phyloP scores from a whole-genome alignment of 2,888 invertebrate genomes.

The Dyspetes luteomarginatus region DNA sequence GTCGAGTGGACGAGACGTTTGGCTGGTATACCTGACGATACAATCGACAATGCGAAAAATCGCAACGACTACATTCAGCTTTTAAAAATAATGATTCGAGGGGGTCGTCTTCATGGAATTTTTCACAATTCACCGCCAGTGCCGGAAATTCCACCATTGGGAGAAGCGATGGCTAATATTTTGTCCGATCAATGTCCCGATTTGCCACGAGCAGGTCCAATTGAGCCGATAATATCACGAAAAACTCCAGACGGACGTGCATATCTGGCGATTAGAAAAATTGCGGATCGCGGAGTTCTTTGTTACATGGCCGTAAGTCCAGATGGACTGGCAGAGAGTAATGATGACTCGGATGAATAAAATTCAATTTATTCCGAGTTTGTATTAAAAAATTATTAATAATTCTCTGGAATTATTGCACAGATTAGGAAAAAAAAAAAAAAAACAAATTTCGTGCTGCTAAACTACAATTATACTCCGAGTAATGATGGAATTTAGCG shows the following conservation, averaged over 20 bases:
- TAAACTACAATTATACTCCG: too few relatives aligned
- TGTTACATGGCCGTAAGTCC: conserved; percentile 86
- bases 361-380: neutral
- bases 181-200: conserved; percentile 76
- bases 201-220: conserved; percentile 84
- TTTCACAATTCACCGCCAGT: conserved; percentile 84
- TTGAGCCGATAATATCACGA: conserved; percentile 84
- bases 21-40: conserved; percentile 82
- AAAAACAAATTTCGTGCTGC: too few relatives aligned
- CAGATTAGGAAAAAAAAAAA: too few relatives aligned
- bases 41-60: conserved; percentile 82
- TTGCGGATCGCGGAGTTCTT: conserved; percentile 85
- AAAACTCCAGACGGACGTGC: conserved; percentile 85
- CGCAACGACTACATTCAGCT: conserved; percentile 85
- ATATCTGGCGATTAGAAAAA: conserved; percentile 84
- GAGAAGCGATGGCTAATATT: conserved; percentile 84
- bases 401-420: too few relatives aligned
- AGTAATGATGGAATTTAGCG: too few relatives aligned
- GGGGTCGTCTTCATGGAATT: conserved; percentile 84
- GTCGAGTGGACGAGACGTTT: conserved; percentile 85
- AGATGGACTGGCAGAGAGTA: conserved; percentile 57
- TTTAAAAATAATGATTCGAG: conserved; percentile 84
- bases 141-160: conserved; percentile 81
- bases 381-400: neutral
- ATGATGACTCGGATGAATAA: conserved; percentile 25